Evolutionary conservation across 2,888 invertebrate species (phyloP).

Genomic region (Scaptomyza cyrtandrae): DNA sequence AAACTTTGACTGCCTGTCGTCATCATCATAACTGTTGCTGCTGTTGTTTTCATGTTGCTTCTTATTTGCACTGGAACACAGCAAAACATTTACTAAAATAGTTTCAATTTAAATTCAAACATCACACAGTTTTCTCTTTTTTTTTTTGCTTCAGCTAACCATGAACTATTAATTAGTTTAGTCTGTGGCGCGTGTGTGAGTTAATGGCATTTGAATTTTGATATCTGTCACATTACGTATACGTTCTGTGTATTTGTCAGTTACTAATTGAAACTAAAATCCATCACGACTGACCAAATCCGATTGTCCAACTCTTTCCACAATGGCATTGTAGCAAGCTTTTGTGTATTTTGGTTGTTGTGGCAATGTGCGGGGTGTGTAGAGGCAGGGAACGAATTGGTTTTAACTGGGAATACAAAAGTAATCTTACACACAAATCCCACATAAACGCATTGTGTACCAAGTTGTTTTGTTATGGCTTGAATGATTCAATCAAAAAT

Average conservation of each 20-base stretch:
- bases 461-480: constrained; percentile 1
- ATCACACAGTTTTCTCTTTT: constrained; percentile 1
- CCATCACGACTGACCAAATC: constrained; percentile 5
- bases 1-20: constrained; percentile 40
- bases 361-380: not conserved
- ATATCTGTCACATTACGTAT: constrained; percentile 47
- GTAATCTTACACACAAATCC: constrained; percentile 11
- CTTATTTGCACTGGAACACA: constrained; percentile 24
- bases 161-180: constrained; percentile 66
- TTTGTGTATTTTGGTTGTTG: not conserved
- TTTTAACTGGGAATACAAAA: constrained; percentile 1
- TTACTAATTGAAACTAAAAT: constrained; percentile 7
- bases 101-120: constrained; percentile 20
- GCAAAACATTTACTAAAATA: constrained; percentile 55
- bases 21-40: constrained; percentile 25
- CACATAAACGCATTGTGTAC: not conserved
- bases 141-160: constrained; percentile 36
- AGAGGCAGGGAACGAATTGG: not conserved
- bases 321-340: not conserved
- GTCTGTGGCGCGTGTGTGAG: constrained; percentile 38
- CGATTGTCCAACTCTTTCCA: constrained; percentile 8
- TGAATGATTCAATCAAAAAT: constrained; percentile 7
- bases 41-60: constrained; percentile 8
- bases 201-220: constrained; percentile 61
- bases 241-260: constrained; percentile 30